Evolutionary conservation across 35 echinoderm and acorn worm species (phyloP), one percentile per base, ranked within the genome.

Genomic region (Lytechinus variegatus): DNA sequence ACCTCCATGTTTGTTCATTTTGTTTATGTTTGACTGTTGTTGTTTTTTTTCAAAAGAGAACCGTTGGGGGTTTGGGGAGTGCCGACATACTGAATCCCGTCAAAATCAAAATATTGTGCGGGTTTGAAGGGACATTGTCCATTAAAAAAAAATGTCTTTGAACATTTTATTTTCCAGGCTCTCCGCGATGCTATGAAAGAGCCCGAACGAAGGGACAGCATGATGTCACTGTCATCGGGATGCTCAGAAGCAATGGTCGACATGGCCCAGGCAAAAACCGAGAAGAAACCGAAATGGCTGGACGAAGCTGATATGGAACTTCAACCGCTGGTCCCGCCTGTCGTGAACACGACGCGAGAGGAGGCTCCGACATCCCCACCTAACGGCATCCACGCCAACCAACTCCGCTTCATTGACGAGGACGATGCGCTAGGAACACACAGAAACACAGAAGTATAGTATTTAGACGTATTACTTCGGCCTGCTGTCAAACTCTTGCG

Each of bases 201-300:
- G 55, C 95, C 97, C 3, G 95, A 97, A 28, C 58, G 94, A 4
- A 87, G 95, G 52, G 98, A 99, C 94, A 97, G 97, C 71, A 99
- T 99, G 97, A 89, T 95, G 66, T 97, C 97, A 24, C 52, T 99
- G 14, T 97, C 97, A 10, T 99, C 98, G 52, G 98, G 98, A 19
- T 97, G 96, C 86, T 99, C 98, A 16, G 95, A 92, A 53, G 97
- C 96, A 19, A 99, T 99, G 98, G 96, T 99, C 6, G 96, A 99
- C 89, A 96, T 99, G 98, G 93, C 87, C 44, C 54, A 61, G 8
- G 87, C 96, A 53, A 95, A 97, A 27, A 96, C 96, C 14, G 94
- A 97, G 27, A 96, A 95, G 93, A 97, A 96, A 29, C 95, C 98
- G 6, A 91, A 96, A 52, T 97, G 97, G 97, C 95, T 97, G 96